Conservation (phyloP, 2,797 vertebrate genomes). For the Chaetodon trifasciatus region DNA sequence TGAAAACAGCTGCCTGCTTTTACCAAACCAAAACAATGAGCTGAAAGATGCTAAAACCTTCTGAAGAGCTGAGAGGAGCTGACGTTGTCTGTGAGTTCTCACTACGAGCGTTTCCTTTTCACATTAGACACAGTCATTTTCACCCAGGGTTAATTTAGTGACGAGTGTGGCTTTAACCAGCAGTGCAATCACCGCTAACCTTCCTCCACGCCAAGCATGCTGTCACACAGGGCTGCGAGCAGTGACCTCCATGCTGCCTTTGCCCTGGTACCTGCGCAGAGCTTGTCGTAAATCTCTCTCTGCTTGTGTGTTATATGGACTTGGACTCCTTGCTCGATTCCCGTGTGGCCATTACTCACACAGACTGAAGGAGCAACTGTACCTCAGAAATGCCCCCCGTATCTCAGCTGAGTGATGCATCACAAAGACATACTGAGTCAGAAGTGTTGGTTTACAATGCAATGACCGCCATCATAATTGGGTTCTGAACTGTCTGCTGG, state of each 20-base stretch:
- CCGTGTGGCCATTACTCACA: conserved; percentile 56
- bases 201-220: conserved; percentile 8
- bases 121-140: background rate
- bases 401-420: conserved; percentile 44
- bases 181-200: background rate
- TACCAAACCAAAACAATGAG: background rate
- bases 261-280: conserved; percentile 36
- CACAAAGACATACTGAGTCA: conserved; percentile 10
- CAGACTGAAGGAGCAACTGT: conserved; percentile 54
- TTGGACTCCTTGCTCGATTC: conserved; percentile 45
- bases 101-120: background rate
- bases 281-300: conserved; percentile 53
- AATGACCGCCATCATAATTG: conserved; percentile 29
- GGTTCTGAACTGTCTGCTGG: conserved; percentile 35
- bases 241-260: conserved; percentile 45
- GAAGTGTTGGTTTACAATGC: conserved; percentile 21
- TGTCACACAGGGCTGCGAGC: conserved; percentile 3
- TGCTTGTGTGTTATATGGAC: conserved; percentile 53
- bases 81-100: background rate
- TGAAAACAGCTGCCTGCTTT: background rate
- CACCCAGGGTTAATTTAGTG: background rate
- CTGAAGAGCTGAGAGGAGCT: background rate
- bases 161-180: background rate
- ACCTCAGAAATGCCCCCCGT: conserved; percentile 29
- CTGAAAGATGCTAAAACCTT: background rate